Conservation (phyloP, 2,888 invertebrate species). For the Dermolepida albohirtum region DNA sequence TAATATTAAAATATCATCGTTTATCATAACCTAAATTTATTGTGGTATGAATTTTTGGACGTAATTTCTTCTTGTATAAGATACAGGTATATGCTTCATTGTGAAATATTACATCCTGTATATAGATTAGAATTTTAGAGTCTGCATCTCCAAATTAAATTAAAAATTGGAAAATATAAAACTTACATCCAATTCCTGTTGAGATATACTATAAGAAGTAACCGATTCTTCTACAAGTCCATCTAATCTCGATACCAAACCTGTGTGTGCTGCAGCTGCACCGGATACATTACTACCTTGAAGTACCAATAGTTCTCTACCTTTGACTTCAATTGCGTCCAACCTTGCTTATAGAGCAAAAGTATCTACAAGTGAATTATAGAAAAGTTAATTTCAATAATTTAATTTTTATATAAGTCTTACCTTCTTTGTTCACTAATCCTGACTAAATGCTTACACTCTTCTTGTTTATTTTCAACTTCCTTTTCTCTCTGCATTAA, state of each 20-base stretch:
- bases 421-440: constrained; percentile 84
- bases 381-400: constrained; percentile 7
- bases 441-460: constrained; percentile 82
- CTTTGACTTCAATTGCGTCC: constrained; percentile 72
- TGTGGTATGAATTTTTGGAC: constrained; percentile 10
- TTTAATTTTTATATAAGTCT: constrained; percentile 46
- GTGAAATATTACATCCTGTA: constrained; percentile 80
- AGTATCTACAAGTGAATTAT: constrained; percentile 71
- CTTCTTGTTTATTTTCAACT: constrained; percentile 75
- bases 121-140: no score
- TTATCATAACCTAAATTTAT: not conserved
- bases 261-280: constrained; percentile 76
- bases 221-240: constrained; percentile 79
- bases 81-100: constrained; percentile 77
- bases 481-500: constrained; percentile 69
- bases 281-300: constrained; percentile 79
- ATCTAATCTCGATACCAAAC: constrained; percentile 76
- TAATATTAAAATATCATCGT: constrained; percentile 32
- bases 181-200: constrained; percentile 78
- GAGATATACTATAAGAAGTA: constrained; percentile 79
- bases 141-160: no score
- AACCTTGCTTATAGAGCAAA: constrained; percentile 75
- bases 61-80: constrained; percentile 14
- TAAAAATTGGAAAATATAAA: no score
- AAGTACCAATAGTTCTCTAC: constrained; percentile 73